Conservation (phyloP, 2,888 invertebrate genomes). For the Myathropa florea region DNA sequence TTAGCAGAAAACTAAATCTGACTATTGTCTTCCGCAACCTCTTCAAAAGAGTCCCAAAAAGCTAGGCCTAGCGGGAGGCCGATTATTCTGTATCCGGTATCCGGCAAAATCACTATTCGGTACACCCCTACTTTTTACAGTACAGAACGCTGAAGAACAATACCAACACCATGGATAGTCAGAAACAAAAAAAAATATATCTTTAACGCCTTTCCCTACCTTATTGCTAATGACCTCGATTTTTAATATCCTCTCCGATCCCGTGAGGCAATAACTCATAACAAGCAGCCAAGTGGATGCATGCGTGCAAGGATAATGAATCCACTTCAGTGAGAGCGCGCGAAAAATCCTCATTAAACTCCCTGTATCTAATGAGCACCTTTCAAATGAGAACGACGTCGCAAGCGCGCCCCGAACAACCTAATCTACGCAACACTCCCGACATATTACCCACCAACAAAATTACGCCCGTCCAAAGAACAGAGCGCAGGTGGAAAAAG, state of each 20-base stretch:
- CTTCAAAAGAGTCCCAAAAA: too few relatives aligned
- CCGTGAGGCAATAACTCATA: slow-evolving; percentile 56
- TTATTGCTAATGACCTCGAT: slow-evolving; percentile 1
- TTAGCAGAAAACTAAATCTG: too few relatives aligned
- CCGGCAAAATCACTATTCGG: too few relatives aligned
- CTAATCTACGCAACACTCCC: slow-evolving; percentile 46
- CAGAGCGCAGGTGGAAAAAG: slow-evolving; percentile 55
- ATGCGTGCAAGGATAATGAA: slow-evolving; percentile 65
- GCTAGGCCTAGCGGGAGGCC: too few relatives aligned
- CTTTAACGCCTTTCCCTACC: not conserved
- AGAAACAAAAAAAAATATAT: not conserved
- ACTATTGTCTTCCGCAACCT: too few relatives aligned
- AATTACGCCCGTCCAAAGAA: slow-evolving; percentile 18
- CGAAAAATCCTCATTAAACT: slow-evolving; percentile 66
- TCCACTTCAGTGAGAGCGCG: slow-evolving; percentile 54
- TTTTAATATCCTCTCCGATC: not conserved
- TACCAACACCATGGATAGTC: too few relatives aligned
- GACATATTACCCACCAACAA: slow-evolving; percentile 42
- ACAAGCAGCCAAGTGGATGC: slow-evolving; percentile 64
- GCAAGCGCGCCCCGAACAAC: slow-evolving; percentile 36
- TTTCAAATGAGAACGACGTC: slow-evolving; percentile 50
- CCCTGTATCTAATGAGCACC: slow-evolving; percentile 67
- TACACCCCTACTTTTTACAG: too few relatives aligned
- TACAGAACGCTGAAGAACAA: too few relatives aligned
- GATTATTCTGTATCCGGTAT: too few relatives aligned